A percentile compares a stretch with the other conserved stretches of the same genome.
Conservation (phyloP, 2,888 invertebrate species). For the Coenonympha arcania region DNA sequence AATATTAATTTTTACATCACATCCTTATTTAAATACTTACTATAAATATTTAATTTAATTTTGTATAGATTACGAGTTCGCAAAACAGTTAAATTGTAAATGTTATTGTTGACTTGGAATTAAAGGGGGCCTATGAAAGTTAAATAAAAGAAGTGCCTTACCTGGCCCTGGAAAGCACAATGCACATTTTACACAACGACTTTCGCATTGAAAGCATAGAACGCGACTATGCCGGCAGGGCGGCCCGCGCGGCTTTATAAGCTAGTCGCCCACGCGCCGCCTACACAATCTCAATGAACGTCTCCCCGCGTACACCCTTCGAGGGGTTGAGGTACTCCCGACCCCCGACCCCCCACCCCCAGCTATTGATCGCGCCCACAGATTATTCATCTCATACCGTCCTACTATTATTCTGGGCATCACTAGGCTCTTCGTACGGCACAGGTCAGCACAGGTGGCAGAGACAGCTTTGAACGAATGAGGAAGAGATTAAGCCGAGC, state of each 20-base stretch:
- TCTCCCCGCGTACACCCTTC: conserved; percentile 37
- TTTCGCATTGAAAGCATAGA: conserved; percentile 43
- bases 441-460: background rate
- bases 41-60: background rate
- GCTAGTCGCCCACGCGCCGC: conserved; percentile 72
- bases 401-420: conserved; percentile 35
- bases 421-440: background rate
- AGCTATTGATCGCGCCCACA: conserved; percentile 66
- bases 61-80: background rate
- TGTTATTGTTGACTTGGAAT: no score
- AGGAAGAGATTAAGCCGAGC: no score
- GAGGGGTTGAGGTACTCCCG: conserved; percentile 25
- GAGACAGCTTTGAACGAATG: background rate
- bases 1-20: background rate
- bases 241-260: conserved; percentile 59
- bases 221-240: conserved; percentile 61
- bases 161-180: conserved; percentile 57
- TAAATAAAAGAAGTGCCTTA: conserved; percentile 34
- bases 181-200: conserved; percentile 51
- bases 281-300: conserved; percentile 82
- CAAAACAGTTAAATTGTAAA: background rate
- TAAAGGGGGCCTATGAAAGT: no score
- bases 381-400: conserved; percentile 67
- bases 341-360: conserved; percentile 35
- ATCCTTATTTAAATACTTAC: background rate